Evolutionary conservation across 1,140 invertebrate genomes (phyloP).

Genomic region (Gerris buenoi): DNA sequence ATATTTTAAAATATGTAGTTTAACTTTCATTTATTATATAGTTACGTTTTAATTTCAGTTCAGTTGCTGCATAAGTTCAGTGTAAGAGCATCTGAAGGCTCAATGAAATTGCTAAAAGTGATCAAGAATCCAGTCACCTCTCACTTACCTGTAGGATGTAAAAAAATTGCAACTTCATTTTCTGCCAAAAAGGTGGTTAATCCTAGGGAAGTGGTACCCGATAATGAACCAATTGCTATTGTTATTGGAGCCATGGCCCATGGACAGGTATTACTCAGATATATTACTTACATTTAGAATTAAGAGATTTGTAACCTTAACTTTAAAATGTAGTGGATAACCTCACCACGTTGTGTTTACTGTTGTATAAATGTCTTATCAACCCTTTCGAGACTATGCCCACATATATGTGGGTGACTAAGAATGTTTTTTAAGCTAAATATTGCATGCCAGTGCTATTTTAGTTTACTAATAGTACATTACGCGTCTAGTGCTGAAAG

Average conservation of each 20-base stretch:
- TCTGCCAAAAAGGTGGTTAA: conserved; percentile 61
- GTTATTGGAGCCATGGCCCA: conserved; percentile 95
- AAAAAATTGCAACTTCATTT: conserved; percentile 82
- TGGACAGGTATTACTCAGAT: conserved; percentile 71
- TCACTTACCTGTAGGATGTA: conserved; percentile 89
- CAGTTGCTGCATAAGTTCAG: conserved; percentile 90
- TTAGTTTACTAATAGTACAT: no score
- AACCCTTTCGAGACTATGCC: no score
- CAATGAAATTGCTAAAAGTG: conserved; percentile 85
- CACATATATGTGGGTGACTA: no score
- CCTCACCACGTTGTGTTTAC: no score
- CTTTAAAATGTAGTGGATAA: no score
- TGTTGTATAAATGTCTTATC: no score
- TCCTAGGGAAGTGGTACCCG: conserved; percentile 64
- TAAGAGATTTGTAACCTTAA: no score
- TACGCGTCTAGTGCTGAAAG: no score
- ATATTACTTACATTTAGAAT: no score
- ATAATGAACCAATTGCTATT: conserved; percentile 68
- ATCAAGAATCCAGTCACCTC: conserved; percentile 93
- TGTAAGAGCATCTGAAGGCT: conserved; percentile 74
- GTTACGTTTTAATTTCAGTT: conserved; percentile 45
- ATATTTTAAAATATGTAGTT: not conserved
- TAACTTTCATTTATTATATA: not conserved
- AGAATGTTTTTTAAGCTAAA: no score
- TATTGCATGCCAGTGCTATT: no score